These are phyloP conservation scores for Hippocampus mohnikei DNA, from an alignment of 2,113 vertebrate species.

Conservation along the genomic window DNA sequence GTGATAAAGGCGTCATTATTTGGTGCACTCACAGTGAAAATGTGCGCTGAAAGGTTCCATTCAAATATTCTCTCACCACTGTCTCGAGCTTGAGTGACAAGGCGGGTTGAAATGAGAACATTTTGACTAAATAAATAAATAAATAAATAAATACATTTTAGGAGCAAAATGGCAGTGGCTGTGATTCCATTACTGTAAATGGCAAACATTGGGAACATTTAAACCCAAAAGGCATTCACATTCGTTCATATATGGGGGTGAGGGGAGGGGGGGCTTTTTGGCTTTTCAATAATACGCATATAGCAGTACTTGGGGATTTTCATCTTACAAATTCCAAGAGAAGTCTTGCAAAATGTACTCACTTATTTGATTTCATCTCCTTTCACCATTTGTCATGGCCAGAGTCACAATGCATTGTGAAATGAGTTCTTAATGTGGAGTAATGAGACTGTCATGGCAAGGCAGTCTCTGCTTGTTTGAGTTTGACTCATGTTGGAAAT, in stretches of 20 bases:
- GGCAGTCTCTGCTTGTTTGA: slow-evolving; percentile 73
- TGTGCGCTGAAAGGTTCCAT: slow-evolving; percentile 60
- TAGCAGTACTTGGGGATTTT: slow-evolving; percentile 26
- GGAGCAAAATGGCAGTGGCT: slow-evolving; percentile 63
- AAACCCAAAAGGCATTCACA: slow-evolving; percentile 63
- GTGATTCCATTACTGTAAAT: slow-evolving; percentile 64
- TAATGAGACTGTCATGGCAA: slow-evolving; percentile 72
- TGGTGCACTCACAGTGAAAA: slow-evolving; percentile 52
- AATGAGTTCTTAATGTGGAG: slow-evolving; percentile 75
- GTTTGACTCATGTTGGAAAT: slow-evolving; percentile 74
- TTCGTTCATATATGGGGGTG: slow-evolving; percentile 50
- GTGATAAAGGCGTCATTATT: slow-evolving; percentile 67
- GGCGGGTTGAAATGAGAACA: slow-evolving; percentile 65
- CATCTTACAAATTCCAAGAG: slow-evolving; percentile 35
- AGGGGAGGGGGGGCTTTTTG: background rate
- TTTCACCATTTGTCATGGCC: slow-evolving; percentile 65
- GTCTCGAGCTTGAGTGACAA: slow-evolving; percentile 61
- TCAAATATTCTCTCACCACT: slow-evolving; percentile 61
- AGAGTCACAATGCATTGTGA: slow-evolving; percentile 70
- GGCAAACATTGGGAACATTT: slow-evolving; percentile 57
- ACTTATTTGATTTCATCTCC: slow-evolving; percentile 65
- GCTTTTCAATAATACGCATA: slow-evolving; percentile 32
- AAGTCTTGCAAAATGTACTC: slow-evolving; percentile 50
- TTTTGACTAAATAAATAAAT: slow-evolving; percentile 63
- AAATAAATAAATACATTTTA: slow-evolving; percentile 68